Evolutionary conservation across 2,797 vertebrate genomes (phyloP).

Genomic region (Bovichtus variegatus): DNA sequence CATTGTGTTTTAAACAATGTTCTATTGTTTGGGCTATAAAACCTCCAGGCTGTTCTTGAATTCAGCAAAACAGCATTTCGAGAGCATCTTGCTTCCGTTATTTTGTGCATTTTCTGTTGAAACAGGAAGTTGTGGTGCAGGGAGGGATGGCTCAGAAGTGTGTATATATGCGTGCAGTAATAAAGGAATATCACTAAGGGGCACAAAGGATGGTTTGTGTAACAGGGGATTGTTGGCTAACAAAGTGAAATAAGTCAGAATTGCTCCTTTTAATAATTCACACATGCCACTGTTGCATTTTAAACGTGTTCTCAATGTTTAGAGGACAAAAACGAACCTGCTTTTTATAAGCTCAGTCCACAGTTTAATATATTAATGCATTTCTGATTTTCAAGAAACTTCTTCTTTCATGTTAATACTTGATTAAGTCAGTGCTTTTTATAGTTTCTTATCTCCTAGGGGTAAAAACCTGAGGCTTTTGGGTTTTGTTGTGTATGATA

Average conservation of each 20-base stretch:
- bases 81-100: constrained; percentile 22
- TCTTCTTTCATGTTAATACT: background rate
- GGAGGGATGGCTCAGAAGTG: background rate
- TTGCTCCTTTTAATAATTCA: background rate
- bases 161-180: background rate
- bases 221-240: background rate
- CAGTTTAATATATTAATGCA: background rate
- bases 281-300: background rate
- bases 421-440: background rate
- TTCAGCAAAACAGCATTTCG: constrained; percentile 4
- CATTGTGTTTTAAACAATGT: background rate
- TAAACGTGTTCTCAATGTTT: background rate
- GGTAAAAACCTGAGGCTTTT: no score
- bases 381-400: background rate
- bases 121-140: constrained; percentile 72
- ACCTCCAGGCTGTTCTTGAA: background rate
- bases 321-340: background rate
- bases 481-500: no score
- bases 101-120: constrained; percentile 42
- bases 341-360: background rate
- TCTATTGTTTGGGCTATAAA: background rate
- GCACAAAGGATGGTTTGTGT: background rate
- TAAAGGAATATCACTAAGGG: background rate
- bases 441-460: background rate
- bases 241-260: background rate